Conservation (phyloP, 2,888 invertebrate genomes). For the Hemicrepidius hirtus region DNA sequence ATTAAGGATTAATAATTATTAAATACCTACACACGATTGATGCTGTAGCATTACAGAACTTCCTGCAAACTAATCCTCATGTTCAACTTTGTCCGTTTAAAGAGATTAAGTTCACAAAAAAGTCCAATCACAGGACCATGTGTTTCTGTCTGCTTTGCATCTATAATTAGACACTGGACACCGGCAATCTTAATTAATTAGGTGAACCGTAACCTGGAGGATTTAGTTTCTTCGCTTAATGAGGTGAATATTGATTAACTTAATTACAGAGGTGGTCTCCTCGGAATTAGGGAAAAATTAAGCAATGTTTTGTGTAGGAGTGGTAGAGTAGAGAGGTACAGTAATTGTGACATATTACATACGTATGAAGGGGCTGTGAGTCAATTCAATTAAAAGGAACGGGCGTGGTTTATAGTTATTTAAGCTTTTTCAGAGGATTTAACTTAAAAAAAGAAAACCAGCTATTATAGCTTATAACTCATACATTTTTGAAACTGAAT, state of each 20-base stretch:
- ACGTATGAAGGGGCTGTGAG: too few relatives aligned
- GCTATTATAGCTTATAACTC: too few relatives aligned
- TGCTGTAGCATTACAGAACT: background rate
- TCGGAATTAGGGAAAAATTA: constrained; percentile 24
- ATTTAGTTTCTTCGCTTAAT: constrained; percentile 44
- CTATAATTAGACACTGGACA: constrained; percentile 51
- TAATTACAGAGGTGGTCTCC: constrained; percentile 30
- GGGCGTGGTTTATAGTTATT: too few relatives aligned
- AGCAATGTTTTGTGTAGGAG: constrained; percentile 7
- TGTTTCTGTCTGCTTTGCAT: constrained; percentile 46
- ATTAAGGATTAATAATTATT: too few relatives aligned
- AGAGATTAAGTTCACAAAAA: constrained; percentile 41
- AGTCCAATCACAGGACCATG: constrained; percentile 32
- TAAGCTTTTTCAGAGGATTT: too few relatives aligned
- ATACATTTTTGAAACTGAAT: too few relatives aligned
- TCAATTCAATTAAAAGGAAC: too few relatives aligned
- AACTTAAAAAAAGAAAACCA: too few relatives aligned
- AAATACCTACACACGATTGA: too few relatives aligned
- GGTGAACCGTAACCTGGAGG: constrained; percentile 47
- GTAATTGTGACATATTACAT: background rate
- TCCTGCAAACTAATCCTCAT: constrained; percentile 5
- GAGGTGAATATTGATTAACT: constrained; percentile 44
- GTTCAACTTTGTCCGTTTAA: constrained; percentile 1
- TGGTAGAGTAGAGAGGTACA: background rate
- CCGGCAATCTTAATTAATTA: constrained; percentile 50